A percentile compares a stretch with the other conserved stretches of the same genome.
These are phyloP conservation scores for Oreotrochilus melanogaster DNA, from an alignment of 2,113 vertebrate species.

Conservation along the genomic window DNA sequence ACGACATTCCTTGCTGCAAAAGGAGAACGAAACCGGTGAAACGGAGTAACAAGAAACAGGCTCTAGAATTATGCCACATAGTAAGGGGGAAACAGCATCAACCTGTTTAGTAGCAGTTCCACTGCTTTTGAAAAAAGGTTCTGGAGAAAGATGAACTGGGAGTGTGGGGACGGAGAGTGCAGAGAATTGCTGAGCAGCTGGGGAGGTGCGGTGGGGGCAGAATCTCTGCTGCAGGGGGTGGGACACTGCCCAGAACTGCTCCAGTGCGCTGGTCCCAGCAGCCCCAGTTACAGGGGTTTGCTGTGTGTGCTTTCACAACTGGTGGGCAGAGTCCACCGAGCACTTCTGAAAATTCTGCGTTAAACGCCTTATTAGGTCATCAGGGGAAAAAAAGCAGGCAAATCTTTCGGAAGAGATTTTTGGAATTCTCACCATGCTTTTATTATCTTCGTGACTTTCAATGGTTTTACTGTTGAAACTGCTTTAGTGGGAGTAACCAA, in stretches of 20 bases:
- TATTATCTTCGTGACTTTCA: conserved; percentile 36
- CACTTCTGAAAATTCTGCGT: neutral
- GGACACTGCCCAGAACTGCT: neutral
- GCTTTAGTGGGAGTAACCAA: conserved; percentile 37
- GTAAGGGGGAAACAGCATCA: neutral
- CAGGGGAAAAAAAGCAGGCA: neutral
- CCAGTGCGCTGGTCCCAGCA: rapidly evolving
- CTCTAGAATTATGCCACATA: neutral
- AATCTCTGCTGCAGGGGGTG: neutral
- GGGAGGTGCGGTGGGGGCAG: neutral
- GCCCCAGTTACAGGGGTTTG: rapidly evolving
- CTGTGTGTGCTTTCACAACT: rapidly evolving
- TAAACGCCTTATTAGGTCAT: conserved; percentile 25
- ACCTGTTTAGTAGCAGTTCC: neutral
- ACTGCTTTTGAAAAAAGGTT: neutral
- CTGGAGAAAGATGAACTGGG: neutral
- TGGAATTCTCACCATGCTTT: conserved; percentile 57
- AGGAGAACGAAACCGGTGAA: conserved; percentile 46
- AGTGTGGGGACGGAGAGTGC: neutral
- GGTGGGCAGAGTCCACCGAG: neutral
- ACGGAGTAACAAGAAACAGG: conserved; percentile 69
- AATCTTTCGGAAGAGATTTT: neutral
- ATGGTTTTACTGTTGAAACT: conserved; percentile 50
- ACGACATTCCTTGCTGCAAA: conserved; percentile 6
- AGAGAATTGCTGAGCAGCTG: neutral